Evolutionary conservation across 37 sponge, comb jelly and placozoan species (phyloP), one percentile per base, ranked within the genome.

Genomic region (Haliclona indistincta): DNA sequence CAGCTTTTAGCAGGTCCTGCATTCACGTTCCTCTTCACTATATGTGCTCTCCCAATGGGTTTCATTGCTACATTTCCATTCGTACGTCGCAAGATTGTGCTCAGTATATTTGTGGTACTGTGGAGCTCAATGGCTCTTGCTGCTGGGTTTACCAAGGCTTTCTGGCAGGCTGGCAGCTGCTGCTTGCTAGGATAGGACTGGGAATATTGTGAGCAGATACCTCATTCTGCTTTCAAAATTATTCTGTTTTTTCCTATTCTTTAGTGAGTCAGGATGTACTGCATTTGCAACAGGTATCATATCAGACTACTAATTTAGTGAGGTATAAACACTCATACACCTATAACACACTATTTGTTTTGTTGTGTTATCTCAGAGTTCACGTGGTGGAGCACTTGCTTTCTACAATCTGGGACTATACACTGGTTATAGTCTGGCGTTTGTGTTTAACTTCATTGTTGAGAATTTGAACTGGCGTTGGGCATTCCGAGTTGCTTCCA

Each of bases 401-500:
- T 54, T 84, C 39, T 92, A 84, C 64, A 88, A 76, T 77, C 84
- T 76, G 81, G 89, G 93, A 5, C 80, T 88, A 43, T 88, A 92
- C 49, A 45, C 79, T 22, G 92, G 92, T 20, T 91, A 91, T 79
- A 82, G 87, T 64, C 6, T 83, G 39, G 78, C 92, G 0, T 91
- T 82, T 70, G 79, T 76, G 33, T 72, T 85, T 51, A 76, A 86
- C 60, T 77, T 72, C 53, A 77, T 91, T 36, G 52, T 81, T 37
- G 29, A 43, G 54, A 40, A 70, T 4, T 35, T 54, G 7, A 67
- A 67, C 34, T 92, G 93, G 93, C 38, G 88, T 19, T 92, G 89
- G 89, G 73, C 51, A 10, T 92, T 81, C 76, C 38, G 81, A 17
- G 56, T 83, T 4, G 89, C 88, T 1, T 41, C 80, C 54, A 19